Evolutionary conservation across 2,113 vertebrate species (phyloP), one percentile per base, ranked within the genome.

Genomic region (Corapipo altera): DNA sequence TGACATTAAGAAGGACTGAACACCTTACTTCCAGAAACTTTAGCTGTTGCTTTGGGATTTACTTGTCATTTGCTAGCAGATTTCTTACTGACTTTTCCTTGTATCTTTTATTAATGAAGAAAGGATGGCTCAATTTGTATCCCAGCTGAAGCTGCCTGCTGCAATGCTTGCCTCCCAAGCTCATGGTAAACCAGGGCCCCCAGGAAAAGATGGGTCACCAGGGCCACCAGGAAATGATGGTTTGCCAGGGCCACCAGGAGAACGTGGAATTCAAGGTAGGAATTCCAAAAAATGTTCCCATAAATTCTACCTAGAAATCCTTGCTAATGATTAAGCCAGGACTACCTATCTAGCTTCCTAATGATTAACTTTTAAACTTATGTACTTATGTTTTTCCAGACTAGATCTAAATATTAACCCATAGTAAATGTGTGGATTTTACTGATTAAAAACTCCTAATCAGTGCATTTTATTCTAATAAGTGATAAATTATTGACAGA

Each of bases 191-290:
- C 99, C 99, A 65, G 99, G 99, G 26, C 98, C 98, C 24, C 98
- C 99, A 48, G 99, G 99, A 85, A 99, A 98, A 83, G 98, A 99
- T 54, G 99, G 99, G 11, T 96, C 98, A 69, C 99, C 99, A 39
- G 99, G 99, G 23, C 98, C 98, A 23, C 98, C 99, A 32, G 99
- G 99, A 88, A 98, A 98, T 69, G 98, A 99, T 16, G 99, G 99
- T 18, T 97, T 98, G 79, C 98, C 99, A 44, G 99, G 99, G 28
- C 97, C 98, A 13, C 99, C 98, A 72, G 99, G 99, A 97, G 98
- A 99, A 86, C 98, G 98, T 54, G 99, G 99, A 71, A 95, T 98
- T 88, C 99, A 99, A 99, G 99, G 99, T 99, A 99, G 91, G 98
- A 96, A 86, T 96, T 67, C 6, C 2, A 64, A 51, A 65, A 84